Evolutionary conservation across 1,140 invertebrate genomes (phyloP), one percentile per base, ranked within the genome.

Genomic region (Pseudomyrmex flavicornis): DNA sequence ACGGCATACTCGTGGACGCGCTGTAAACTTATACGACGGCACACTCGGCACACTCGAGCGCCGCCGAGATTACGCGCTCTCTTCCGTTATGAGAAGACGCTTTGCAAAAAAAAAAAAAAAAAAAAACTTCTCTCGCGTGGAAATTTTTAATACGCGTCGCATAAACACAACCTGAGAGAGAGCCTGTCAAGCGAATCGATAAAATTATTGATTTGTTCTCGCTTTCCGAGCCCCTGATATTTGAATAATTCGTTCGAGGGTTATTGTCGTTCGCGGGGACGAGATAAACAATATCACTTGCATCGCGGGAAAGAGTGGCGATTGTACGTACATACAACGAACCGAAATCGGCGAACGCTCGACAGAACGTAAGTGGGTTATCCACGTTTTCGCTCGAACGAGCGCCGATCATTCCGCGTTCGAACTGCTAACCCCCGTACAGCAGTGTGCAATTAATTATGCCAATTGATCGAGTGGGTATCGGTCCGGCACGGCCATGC

Each of bases 391-490:
- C 69, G 77, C 72, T 84, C 65, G 63, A 90, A 77, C 80, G 85
- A 83, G 58, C 82, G 63, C 20, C 62, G 77, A 22, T 84, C 85
- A 82, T 77, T 84, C 83, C 72, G 70, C 70, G 77, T 62, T 61
- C 73, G 52, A 66, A 20, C 50, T 54, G 80, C 61, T 48, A 61
- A 59, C 73, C 87, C 54, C 35, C 66, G 44, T 63, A 52, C 61
- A 48, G 69, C 77, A 66, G 82, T 20, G 58, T 17, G 68, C 85
- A 88, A 90, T 90, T 90, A 90, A 90, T 90, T 90, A 90, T 90
- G 87, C 90, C 90, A 90, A 90, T 89, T 90, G 90, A 90, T 90
- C 89, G 89, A 90, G 88, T 82, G 85, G 86, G 85, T 90, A 90
- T 90, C 86, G 89, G 87, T 62, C 76, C 84, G 59, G 87, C 77